phyloP scores from a whole-genome alignment of 2,113 vertebrate species.

The Notothenia rossii region DNA sequence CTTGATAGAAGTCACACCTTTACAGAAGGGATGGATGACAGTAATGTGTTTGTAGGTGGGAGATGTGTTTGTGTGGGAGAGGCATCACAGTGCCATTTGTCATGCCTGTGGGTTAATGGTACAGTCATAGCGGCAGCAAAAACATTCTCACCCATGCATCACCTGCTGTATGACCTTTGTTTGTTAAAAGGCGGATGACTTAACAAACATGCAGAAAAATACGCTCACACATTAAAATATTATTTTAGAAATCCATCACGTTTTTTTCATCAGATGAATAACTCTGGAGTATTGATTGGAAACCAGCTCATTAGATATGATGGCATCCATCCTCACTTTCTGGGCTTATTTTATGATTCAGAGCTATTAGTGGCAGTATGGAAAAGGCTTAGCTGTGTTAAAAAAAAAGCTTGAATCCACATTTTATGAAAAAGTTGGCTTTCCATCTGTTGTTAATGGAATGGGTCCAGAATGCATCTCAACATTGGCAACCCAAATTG shows the following conservation, averaged over 20 bases:
- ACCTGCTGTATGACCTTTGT: constrained; percentile 54
- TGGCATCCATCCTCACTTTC: constrained; percentile 40
- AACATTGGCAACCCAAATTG: constrained; percentile 48
- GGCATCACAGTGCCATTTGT: constrained; percentile 56
- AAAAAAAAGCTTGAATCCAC: constrained; percentile 7
- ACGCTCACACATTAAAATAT: not conserved
- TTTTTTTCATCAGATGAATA: not conserved
- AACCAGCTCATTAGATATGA: constrained; percentile 2
- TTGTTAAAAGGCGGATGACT: constrained; percentile 11
- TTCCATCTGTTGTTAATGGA: constrained; percentile 59
- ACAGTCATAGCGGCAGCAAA: constrained; percentile 33
- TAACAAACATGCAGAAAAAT: constrained; percentile 20
- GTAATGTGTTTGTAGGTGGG: constrained; percentile 52
- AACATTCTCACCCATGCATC: constrained; percentile 51
- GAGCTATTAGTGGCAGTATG: constrained; percentile 33
- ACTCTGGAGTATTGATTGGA: constrained; percentile 8
- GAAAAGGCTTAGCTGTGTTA: constrained; percentile 37
- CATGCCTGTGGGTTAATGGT: constrained; percentile 52
- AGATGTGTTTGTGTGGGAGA: constrained; percentile 29
- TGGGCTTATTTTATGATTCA: constrained; percentile 34
- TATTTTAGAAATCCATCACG: not conserved
- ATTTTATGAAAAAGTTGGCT: constrained; percentile 58
- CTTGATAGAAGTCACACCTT: constrained; percentile 66
- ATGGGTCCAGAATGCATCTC: constrained; percentile 52
- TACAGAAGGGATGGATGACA: constrained; percentile 63